Percentiles rank a stretch among this genome's conserved stretches.
Conservation (phyloP, 2,797 vertebrate genomes). For the Enteromius fasciolatus region DNA sequence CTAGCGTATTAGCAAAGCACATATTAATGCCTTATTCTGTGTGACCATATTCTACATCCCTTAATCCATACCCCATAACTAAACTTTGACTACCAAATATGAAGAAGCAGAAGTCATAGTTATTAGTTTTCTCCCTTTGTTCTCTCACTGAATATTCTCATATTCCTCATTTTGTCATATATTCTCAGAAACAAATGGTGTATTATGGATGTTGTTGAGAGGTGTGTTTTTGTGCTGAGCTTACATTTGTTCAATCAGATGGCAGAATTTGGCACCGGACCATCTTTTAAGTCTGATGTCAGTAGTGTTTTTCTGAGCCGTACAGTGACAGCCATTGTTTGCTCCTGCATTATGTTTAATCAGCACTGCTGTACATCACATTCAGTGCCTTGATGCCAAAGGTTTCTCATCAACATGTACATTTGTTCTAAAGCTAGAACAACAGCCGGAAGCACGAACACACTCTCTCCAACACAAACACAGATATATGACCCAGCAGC, state of each 20-base stretch:
- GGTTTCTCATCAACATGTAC: background rate
- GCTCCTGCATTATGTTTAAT: background rate
- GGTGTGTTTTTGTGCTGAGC: background rate
- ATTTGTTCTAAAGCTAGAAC: background rate
- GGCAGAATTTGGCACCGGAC: background rate
- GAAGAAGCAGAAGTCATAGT: background rate
- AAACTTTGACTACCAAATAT: background rate
- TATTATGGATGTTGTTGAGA: background rate
- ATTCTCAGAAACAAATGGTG: background rate
- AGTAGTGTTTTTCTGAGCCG: conserved; percentile 16
- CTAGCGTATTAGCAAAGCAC: background rate
- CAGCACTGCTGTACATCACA: background rate
- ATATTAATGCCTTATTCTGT: background rate
- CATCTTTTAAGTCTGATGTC: conserved; percentile 7
- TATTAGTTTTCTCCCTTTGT: background rate
- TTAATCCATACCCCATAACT: background rate
- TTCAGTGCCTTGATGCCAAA: background rate
- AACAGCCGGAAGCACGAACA: background rate
- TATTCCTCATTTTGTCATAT: background rate
- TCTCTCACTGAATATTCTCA: background rate
- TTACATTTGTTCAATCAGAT: background rate
- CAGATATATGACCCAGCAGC: background rate
- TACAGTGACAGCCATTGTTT: background rate
- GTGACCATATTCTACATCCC: background rate
- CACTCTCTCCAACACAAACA: background rate